A percentile compares a stretch with the other conserved stretches of the same genome.
phyloP scores from a whole-genome alignment of 2,797 vertebrate genomes.

The Hippocampus kuda region DNA sequence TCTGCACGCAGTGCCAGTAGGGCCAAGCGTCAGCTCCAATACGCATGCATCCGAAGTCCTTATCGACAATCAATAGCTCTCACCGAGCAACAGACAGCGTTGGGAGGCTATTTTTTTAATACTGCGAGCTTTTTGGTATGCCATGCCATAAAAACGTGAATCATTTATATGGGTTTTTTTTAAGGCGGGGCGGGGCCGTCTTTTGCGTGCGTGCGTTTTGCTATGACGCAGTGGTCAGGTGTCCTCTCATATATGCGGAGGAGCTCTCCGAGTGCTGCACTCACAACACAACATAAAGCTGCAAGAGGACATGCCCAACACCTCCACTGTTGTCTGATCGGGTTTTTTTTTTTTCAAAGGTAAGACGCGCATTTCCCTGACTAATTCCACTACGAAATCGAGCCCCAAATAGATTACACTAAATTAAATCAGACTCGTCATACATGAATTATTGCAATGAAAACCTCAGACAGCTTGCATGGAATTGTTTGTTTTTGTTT shows the following conservation, averaged over 20 bases:
- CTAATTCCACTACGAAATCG: not conserved
- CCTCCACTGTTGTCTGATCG: slow-evolving; percentile 60
- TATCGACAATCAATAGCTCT: slow-evolving; percentile 5
- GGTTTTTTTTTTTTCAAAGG: slow-evolving; percentile 49
- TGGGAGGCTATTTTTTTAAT: slow-evolving; percentile 51
- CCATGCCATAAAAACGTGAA: slow-evolving; percentile 52
- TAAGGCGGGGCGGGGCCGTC: slow-evolving; percentile 12
- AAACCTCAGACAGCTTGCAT: not conserved
- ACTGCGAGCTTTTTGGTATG: slow-evolving; percentile 26
- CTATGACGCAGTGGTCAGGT: slow-evolving; percentile 71
- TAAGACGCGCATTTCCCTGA: slow-evolving; percentile 32
- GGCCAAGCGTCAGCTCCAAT: not conserved
- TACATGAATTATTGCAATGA: not conserved
- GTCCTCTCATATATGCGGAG: slow-evolving; percentile 64
- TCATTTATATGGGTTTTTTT: slow-evolving; percentile 53
- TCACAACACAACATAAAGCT: slow-evolving; percentile 39
- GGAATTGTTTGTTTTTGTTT: too few relatives aligned
- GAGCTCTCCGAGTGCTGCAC: slow-evolving; percentile 74
- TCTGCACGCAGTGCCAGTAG: not conserved
- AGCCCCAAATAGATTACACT: not conserved
- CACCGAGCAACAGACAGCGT: slow-evolving; percentile 25
- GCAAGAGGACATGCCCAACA: slow-evolving; percentile 61
- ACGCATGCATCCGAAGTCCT: not conserved
- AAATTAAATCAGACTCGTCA: not conserved
- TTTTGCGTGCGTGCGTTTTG: slow-evolving; percentile 60